Evolutionary conservation across 2,888 invertebrate species (phyloP).

Genomic region (Phania funesta): DNA sequence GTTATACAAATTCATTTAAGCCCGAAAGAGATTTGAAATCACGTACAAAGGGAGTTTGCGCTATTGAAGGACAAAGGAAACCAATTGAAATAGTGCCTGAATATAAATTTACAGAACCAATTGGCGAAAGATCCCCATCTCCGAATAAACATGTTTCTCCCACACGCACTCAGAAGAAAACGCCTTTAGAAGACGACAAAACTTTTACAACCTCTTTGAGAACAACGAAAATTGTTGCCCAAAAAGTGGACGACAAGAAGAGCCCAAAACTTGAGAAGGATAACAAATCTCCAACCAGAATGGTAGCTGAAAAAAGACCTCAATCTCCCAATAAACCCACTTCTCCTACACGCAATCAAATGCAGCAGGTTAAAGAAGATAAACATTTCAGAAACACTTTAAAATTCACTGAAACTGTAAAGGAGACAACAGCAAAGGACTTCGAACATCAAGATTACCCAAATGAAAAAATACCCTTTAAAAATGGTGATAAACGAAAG

Average conservation of each 20-base stretch:
- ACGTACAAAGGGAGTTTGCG: background rate
- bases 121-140: background rate
- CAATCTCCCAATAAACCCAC: constrained; percentile 1
- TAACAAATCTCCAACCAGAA: constrained; percentile 1
- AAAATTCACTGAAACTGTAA: no score
- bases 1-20: background rate
- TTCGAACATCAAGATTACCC: no score
- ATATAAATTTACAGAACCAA: background rate
- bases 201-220: background rate
- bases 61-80: background rate
- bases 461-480: background rate
- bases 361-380: background rate
- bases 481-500: background rate
- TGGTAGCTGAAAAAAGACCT: background rate
- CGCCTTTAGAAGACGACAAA: constrained; percentile 1
- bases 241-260: background rate
- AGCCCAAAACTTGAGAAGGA: background rate
- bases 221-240: background rate
- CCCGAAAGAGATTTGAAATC: background rate
- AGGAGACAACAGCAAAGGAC: no score
- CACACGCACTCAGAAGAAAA: background rate
- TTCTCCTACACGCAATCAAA: constrained; percentile 1
- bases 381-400: no score
- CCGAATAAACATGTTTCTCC: constrained; percentile 3
- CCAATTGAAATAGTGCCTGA: background rate